phyloP scores from a whole-genome alignment of 2,113 vertebrate species.

The Larimichthys crocea region DNA sequence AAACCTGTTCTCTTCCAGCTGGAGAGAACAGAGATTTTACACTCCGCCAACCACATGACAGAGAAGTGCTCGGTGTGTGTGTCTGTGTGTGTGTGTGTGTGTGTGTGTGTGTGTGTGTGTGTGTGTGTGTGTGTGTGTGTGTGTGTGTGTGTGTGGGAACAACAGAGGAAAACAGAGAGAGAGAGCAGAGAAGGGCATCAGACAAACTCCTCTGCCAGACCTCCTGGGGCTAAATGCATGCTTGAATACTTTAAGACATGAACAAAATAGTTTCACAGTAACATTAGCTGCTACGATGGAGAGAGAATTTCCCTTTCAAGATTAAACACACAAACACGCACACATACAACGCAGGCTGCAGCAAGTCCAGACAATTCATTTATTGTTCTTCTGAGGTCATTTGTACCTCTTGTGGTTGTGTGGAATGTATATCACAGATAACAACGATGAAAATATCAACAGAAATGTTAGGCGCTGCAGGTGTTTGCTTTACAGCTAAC shows the following conservation, averaged over 20 bases:
- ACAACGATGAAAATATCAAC: slow-evolving; percentile 13
- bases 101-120: too few relatives aligned
- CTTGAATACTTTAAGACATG: slow-evolving; percentile 85
- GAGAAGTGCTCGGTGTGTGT: slow-evolving; percentile 55
- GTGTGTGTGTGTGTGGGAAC: slow-evolving; percentile 50
- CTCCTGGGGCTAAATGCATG: slow-evolving; percentile 85
- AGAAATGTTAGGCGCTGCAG: neutral
- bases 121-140: too few relatives aligned
- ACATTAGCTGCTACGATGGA: slow-evolving; percentile 79
- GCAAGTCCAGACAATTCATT: slow-evolving; percentile 79
- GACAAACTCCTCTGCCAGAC: slow-evolving; percentile 84
- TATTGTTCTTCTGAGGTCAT: slow-evolving; percentile 67
- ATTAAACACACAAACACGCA: slow-evolving; percentile 78
- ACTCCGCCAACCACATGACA: slow-evolving; percentile 75
- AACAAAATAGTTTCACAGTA: slow-evolving; percentile 81
- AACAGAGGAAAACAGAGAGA: slow-evolving; percentile 62
- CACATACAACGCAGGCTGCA: slow-evolving; percentile 76
- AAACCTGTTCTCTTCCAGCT: slow-evolving; percentile 81
- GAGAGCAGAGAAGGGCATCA: slow-evolving; percentile 74
- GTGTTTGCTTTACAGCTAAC: neutral
- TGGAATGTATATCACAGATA: slow-evolving; percentile 57
- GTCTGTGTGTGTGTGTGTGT: slow-evolving; percentile 41
- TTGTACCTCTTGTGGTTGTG: slow-evolving; percentile 43
- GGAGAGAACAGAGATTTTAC: slow-evolving; percentile 73
- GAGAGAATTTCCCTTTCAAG: slow-evolving; percentile 80